Evolutionary conservation across 2,888 invertebrate genomes (phyloP), one percentile per base, ranked within the genome.

Genomic region (Orthosia incerta): DNA sequence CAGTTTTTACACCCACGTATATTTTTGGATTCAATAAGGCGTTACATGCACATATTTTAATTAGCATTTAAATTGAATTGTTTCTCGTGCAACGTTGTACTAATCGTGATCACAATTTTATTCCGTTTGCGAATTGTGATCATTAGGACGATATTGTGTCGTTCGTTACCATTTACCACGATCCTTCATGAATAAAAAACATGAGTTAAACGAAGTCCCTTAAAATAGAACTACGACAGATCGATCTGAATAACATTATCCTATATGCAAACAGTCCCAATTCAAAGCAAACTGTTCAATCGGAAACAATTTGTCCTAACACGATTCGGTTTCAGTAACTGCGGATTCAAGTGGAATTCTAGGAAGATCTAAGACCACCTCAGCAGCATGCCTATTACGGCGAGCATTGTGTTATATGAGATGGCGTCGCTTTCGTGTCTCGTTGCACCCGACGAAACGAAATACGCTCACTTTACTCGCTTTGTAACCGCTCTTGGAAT

Each of bases 281-380:
- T 77, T 74, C 75, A 18, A 63, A n/a, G 45, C 46, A 48, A 80
- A 53, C 67, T 20, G 50, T 60, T n/a, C 60, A 74, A 69, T 80
- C 76, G 66, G 55, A 66, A 55, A 66, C 55, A 56, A 31, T 66
- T 61, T 56, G 53, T 59, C 45, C 23, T 61, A 64, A 66, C 59
- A 68, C 56, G 65, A 72, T 72, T 76, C 73, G 69, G 74, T 78
- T 80, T 77, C 72, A 74, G 65, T 61, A 67, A 63, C 68, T 72
- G 51, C 45, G 62, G 39, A 72, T 71, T 77, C 63, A 70, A 80
- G 68, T 77, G 73, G 60, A 85, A 83, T 92, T 90, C 91, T 87
- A 85, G 76, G 90, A 90, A 90, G 79, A 86, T 88, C 81, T 85
- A 71, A 85, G 91, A 90, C 92, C 92, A 92, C 92, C 91, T 83